Conservation (phyloP, 2,797 vertebrate species). For the Dryobates pubescens region DNA sequence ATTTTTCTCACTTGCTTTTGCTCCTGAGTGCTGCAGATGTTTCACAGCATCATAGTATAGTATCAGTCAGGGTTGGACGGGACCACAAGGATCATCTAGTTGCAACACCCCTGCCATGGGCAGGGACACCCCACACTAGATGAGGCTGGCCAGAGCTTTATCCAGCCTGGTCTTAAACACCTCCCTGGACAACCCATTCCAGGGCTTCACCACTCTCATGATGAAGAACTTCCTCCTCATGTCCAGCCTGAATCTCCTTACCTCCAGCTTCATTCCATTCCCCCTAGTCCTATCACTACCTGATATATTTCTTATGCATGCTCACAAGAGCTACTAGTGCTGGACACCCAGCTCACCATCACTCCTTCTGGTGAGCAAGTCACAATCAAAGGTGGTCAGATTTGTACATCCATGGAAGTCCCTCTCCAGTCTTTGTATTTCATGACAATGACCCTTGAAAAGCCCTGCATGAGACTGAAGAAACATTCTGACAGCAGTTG, state of each 20-base stretch:
- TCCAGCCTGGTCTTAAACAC: too few species aligned
- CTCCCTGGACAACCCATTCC: too few species aligned
- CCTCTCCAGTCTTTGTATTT: background rate
- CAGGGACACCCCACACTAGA: too few species aligned
- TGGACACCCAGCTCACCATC: background rate
- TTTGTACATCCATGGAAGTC: background rate
- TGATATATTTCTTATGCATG: background rate
- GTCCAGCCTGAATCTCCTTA: too few species aligned
- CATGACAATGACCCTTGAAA: background rate
- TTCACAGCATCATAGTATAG: background rate
- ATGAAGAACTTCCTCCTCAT: too few species aligned
- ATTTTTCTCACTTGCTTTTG: background rate
- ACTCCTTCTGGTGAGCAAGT: background rate
- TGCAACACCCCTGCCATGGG: too few species aligned
- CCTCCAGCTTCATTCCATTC: too few species aligned
- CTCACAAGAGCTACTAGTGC: background rate
- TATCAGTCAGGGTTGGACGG: too few species aligned
- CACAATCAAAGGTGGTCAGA: background rate
- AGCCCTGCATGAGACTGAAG: background rate
- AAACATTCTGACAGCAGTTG: background rate
- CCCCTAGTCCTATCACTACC: too few species aligned
- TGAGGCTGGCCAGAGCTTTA: too few species aligned
- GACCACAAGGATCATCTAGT: too few species aligned
- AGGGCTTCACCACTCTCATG: too few species aligned
- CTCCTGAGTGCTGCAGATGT: background rate